Evolutionary conservation across 2,797 vertebrate species (phyloP).

Genomic region (Enteromius unitaeniatus): DNA sequence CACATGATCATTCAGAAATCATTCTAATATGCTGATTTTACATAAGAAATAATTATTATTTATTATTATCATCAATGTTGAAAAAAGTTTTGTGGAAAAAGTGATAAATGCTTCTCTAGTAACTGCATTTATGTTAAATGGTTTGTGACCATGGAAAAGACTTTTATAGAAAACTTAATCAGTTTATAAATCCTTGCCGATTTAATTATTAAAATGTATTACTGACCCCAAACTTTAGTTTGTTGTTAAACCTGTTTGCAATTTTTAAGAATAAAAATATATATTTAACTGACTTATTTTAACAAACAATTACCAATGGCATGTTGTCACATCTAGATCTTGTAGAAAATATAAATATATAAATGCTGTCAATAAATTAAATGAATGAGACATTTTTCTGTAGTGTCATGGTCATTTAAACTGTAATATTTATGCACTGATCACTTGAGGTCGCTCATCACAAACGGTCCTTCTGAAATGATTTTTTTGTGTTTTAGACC

Average conservation of each 20-base stretch:
- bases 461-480: not conserved
- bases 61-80: not conserved
- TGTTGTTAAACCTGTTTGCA: no score
- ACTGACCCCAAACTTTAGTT: no score
- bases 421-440: no score
- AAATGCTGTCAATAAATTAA: not conserved
- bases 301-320: no score
- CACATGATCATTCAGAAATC: not conserved
- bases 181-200: no score
- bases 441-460: not conserved
- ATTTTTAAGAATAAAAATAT: no score
- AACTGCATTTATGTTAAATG: not conserved
- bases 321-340: no score
- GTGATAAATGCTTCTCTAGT: not conserved
- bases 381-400: not conserved
- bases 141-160: not conserved
- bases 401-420: not conserved
- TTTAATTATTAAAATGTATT: no score
- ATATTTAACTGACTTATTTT: no score
- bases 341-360: no score
- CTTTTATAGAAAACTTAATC: no score
- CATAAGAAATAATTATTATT: not conserved
- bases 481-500: not conserved
- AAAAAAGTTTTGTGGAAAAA: not conserved
- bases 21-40: not conserved